Base-by-base conservation (phyloP, 2,888 invertebrate species). In the Acanthococcus lagerstroemiae region DNA sequence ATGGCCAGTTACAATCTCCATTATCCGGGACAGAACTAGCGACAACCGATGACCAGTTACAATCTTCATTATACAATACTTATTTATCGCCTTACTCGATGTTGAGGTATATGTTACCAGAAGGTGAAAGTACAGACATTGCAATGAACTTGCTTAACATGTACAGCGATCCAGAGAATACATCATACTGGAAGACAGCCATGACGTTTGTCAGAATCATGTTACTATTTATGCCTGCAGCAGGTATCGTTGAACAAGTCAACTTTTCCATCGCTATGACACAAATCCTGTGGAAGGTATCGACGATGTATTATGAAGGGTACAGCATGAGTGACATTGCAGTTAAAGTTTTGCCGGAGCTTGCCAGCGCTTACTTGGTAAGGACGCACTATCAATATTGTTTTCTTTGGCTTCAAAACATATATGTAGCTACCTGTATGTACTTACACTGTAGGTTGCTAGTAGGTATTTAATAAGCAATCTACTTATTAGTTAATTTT, bases 221-320 rank as follows among this genome's bases (percentile, higher is more conserved):
- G 17, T 22, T 60, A 48, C 48, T 60, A 12, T 52, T 52, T 24
- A 63, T 37, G 37, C 63, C 63, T 4, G 63, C 52, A n/a, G 22
- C 30, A 3, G 63, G 63, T 15, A 63, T 63, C 21, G 54, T 54
- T n/a, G 52, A 63, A 21, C 63, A 63, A 52, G 54, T 52, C 3
- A 30, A 52, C 6, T 63, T 63, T 25, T 37, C 54, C 5, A 54
- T 63, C 37, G 63, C 50, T 6, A 22, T 63, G 24, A 30, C 63
- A 4, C 52, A 63, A 22, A 52, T 63, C 2, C 27, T 52, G 30
- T 63, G 37, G 52, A 52, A 63, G 19, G 54, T 44, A 22, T 37
- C 37, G 12, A 37, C 22, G 17, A 63, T 63, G 63, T 63, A 63
- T 9, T 52, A 30, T 17, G 52, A 37, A 4, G 63, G 63, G 1